A percentile compares a stretch with the other conserved stretches of the same genome.
Evolutionary conservation across 1,140 invertebrate species (phyloP).

Genomic region (Mizuhopecten yessoensis): DNA sequence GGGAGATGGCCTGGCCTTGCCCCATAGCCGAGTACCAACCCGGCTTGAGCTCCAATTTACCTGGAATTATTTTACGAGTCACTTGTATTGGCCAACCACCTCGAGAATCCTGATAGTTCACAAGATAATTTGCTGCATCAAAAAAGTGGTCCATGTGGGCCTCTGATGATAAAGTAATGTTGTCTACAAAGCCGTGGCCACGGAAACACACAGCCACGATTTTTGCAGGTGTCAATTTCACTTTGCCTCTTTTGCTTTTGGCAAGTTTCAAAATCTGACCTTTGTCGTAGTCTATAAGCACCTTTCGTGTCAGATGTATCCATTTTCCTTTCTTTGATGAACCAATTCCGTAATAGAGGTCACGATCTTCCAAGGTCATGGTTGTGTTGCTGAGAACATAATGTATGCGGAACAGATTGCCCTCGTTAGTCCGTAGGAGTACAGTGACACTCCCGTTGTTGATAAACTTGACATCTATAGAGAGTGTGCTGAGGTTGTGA

Average conservation of each 20-base stretch:
- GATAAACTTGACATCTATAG: constrained; percentile 88
- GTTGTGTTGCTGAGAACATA: constrained; percentile 91
- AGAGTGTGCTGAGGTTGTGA: constrained; percentile 85
- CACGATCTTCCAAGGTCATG: constrained; percentile 89
- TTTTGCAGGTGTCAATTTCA: constrained; percentile 72
- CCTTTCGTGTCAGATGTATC: constrained; percentile 92
- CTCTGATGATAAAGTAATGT: constrained; percentile 77
- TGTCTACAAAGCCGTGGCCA: constrained; percentile 87
- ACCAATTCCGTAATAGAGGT: constrained; percentile 93
- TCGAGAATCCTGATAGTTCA: constrained; percentile 95
- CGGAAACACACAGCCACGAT: constrained; percentile 85
- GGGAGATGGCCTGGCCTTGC: constrained; percentile 97
- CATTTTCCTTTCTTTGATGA: constrained; percentile 87
- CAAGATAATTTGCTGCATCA: constrained; percentile 96
- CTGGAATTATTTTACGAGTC: constrained; percentile 89
- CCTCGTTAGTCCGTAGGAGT: constrained; percentile 89
- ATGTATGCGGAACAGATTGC: constrained; percentile 90
- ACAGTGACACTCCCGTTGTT: constrained; percentile 92
- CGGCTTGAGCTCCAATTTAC: constrained; percentile 91
- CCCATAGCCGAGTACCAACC: constrained; percentile 99
- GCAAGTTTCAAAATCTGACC: constrained; percentile 86
- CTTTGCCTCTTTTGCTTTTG: constrained; percentile 71
- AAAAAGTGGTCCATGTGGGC: constrained; percentile 94
- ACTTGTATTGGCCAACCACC: constrained; percentile 98
- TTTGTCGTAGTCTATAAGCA: constrained; percentile 96